Conservation (phyloP, 2,888 invertebrate species). For the Platycheirus rosarum region DNA sequence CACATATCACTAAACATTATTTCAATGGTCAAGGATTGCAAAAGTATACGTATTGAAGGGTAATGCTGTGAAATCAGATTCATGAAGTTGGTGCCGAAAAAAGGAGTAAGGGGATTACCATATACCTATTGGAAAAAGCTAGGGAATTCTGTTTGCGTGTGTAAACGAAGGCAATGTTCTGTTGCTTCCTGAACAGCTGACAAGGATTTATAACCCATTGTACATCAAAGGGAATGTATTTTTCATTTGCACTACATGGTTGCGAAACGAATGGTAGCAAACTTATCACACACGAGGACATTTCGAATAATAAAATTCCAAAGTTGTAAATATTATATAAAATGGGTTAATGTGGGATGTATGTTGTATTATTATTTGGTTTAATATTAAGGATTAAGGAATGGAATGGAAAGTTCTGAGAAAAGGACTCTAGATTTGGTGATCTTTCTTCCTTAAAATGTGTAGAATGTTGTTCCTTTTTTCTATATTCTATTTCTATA, state of each 20-base stretch:
- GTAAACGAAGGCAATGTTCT: slow-evolving; percentile 59
- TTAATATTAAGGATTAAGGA: too few species aligned
- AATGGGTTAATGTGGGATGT: slow-evolving; percentile 8
- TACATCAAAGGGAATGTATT: slow-evolving; percentile 60
- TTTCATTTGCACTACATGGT: slow-evolving; percentile 48
- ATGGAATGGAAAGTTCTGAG: too few species aligned
- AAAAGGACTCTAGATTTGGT: too few species aligned
- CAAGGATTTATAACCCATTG: slow-evolving; percentile 62
- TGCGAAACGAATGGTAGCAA: slow-evolving; percentile 30
- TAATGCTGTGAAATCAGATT: slow-evolving; percentile 48
- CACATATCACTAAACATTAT: slow-evolving; percentile 55
- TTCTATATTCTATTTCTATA: too few species aligned
- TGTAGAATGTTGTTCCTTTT: too few species aligned
- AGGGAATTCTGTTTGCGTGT: slow-evolving; percentile 24
- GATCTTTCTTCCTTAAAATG: too few species aligned
- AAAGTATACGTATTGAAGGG: slow-evolving; percentile 43
- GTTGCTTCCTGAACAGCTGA: slow-evolving; percentile 64
- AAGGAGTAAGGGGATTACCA: slow-evolving; percentile 21
- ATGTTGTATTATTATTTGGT: not conserved
- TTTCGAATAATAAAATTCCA: slow-evolving; percentile 31
- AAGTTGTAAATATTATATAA: slow-evolving; percentile 28
- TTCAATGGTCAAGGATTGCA: slow-evolving; percentile 61
- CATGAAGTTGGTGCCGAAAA: slow-evolving; percentile 40
- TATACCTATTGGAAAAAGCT: slow-evolving; percentile 32
- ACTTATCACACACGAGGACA: slow-evolving; percentile 37